Evolutionary conservation across 2,888 invertebrate genomes (phyloP).

Genomic region (Oscheius sp.): DNA sequence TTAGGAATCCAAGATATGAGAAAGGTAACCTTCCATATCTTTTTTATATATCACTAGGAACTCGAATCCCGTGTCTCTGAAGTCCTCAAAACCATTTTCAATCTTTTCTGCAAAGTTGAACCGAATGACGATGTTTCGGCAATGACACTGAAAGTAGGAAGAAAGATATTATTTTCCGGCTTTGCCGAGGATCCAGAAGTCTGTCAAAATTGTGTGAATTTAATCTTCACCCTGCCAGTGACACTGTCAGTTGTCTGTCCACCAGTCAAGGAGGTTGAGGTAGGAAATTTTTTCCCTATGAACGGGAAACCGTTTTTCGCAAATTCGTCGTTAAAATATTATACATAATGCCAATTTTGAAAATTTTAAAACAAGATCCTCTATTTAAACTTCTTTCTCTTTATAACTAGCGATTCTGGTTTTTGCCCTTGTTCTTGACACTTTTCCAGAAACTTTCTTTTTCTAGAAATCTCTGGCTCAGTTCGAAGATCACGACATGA

Average conservation of each 20-base stretch:
- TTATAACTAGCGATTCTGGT: too few species aligned
- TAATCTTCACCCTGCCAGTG: conserved; percentile 40
- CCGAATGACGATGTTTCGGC: background rate
- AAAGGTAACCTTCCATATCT: background rate
- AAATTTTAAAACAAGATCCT: too few species aligned
- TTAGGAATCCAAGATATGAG: background rate
- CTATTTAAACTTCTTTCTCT: too few species aligned
- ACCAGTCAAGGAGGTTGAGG: background rate
- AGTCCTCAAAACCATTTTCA: conserved; percentile 59
- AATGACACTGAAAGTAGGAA: background rate
- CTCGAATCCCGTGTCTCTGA: conserved; percentile 32
- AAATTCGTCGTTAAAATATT: too few species aligned
- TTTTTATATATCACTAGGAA: background rate
- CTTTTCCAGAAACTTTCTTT: too few species aligned
- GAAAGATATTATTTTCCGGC: background rate
- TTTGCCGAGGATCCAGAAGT: conserved; percentile 10
- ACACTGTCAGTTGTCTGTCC: conserved; percentile 21
- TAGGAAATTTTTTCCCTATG: background rate
- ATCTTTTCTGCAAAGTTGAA: conserved; percentile 53
- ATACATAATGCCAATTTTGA: too few species aligned
- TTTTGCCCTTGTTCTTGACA: too few species aligned
- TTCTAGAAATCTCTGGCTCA: background rate
- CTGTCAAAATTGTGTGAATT: conserved; percentile 53
- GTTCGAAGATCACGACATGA: conserved; percentile 53
- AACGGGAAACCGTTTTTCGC: too few species aligned